Percentiles rank a stretch among this genome's conserved stretches.
These are phyloP conservation scores for Loxodonta africana DNA, from an alignment of 2,113 vertebrate species.

Conservation along the genomic window DNA sequence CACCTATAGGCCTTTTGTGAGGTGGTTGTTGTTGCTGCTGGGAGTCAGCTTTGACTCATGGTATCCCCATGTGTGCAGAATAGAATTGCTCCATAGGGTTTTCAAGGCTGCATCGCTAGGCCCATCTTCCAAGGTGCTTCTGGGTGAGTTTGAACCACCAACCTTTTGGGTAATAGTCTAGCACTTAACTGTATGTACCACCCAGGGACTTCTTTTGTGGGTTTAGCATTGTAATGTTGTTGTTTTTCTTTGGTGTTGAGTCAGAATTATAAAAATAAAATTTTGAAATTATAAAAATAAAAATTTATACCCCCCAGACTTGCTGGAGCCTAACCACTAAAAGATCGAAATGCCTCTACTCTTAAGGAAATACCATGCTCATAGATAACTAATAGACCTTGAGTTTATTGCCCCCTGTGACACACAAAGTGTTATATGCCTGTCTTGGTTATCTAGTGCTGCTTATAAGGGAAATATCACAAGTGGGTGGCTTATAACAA, in stretches of 20 bases:
- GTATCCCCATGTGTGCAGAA: background rate
- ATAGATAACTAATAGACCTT: background rate
- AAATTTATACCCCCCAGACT: background rate
- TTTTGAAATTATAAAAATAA: too few relatives aligned
- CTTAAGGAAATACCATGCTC: background rate
- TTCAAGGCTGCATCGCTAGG: background rate
- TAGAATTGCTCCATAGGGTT: background rate
- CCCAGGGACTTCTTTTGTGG: background rate
- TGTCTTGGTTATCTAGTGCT: too few relatives aligned
- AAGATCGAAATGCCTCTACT: too few relatives aligned
- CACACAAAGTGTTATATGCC: background rate
- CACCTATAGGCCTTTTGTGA: background rate
- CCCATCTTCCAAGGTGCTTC: background rate
- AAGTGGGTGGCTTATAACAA: too few relatives aligned
- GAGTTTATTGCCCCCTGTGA: background rate
- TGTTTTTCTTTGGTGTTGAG: background rate
- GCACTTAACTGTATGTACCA: background rate
- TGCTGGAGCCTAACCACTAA: too few relatives aligned
- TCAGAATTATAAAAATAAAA: background rate
- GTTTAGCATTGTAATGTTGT: background rate
- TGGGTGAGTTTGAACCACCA: background rate
- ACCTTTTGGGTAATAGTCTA: background rate
- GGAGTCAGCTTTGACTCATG: background rate
- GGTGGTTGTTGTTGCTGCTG: background rate
- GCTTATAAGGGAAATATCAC: too few relatives aligned